Percentiles rank a stretch among this genome's conserved stretches.
Evolutionary conservation across 64 coral and sea anemone species (phyloP).

Genomic region (Platygyra sinensis): DNA sequence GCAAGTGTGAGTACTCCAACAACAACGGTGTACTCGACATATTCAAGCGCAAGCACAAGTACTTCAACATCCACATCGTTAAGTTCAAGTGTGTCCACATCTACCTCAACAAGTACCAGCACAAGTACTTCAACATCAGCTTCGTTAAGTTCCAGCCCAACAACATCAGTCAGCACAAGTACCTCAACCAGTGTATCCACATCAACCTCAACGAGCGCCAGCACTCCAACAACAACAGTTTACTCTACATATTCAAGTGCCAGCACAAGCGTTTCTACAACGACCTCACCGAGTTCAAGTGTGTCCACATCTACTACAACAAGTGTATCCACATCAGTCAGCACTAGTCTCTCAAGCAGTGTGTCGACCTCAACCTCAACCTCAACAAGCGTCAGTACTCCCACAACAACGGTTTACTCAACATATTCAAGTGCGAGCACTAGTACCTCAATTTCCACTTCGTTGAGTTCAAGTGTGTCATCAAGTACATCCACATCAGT

Average conservation of each 20-base stretch:
- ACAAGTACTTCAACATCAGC: no score
- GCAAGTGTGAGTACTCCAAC: not conserved
- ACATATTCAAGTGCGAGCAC: not conserved
- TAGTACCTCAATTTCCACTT: not conserved
- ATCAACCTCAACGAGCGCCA: slow-evolving; percentile 5
- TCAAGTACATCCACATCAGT: not conserved
- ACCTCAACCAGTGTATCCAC: not conserved
- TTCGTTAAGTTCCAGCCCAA: not conserved
- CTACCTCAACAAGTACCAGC: not conserved
- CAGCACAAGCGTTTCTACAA: not conserved
- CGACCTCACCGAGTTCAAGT: not conserved
- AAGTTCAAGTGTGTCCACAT: slow-evolving; percentile 22
- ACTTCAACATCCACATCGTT: slow-evolving; percentile 21
- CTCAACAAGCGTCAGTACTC: not conserved
- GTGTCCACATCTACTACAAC: slow-evolving; percentile 2
- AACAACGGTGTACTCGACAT: slow-evolving; percentile 17
- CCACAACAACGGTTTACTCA: not conserved
- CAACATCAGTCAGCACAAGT: not conserved
- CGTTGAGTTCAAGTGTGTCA: not conserved
- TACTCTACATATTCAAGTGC: not conserved
- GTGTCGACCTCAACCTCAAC: not conserved
- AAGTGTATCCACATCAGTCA: not conserved
- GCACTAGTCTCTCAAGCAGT: not conserved
- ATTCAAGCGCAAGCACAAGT: not conserved
- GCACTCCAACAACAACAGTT: slow-evolving; percentile 24